Evolutionary conservation across 2,113 vertebrate genomes (phyloP).

Genomic region (Phalacrocorax brasilianus): DNA sequence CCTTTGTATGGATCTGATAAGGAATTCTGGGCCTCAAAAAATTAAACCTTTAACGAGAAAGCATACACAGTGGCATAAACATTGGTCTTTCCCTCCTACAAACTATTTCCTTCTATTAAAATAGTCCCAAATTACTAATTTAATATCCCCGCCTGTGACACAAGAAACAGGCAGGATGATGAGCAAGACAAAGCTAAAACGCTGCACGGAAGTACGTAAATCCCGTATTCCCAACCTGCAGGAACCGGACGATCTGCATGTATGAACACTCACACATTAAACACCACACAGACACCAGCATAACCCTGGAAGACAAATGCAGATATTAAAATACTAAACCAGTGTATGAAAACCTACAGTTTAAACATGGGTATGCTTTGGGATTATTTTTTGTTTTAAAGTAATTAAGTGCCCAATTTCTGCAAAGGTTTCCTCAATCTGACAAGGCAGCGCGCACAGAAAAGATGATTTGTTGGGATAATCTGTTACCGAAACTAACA

Average conservation of each 20-base stretch:
- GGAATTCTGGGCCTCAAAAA: neutral
- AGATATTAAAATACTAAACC: neutral
- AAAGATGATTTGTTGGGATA: neutral
- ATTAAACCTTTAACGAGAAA: neutral
- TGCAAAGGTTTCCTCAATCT: neutral
- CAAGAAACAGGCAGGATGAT: neutral
- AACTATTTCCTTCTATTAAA: neutral
- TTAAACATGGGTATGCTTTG: neutral
- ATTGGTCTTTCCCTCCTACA: neutral
- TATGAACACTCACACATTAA: neutral
- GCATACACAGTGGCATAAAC: neutral
- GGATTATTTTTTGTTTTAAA: neutral
- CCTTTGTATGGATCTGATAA: conserved; percentile 25
- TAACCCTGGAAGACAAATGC: neutral
- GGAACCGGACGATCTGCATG: neutral
- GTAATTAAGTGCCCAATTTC: neutral
- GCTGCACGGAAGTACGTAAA: neutral
- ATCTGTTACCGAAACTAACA: neutral
- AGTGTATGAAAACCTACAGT: neutral
- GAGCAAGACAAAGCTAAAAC: neutral
- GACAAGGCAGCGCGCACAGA: fast-evolving
- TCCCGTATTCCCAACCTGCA: neutral
- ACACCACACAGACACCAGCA: neutral
- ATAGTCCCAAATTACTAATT: neutral
- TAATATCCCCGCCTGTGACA: neutral